Conservation (phyloP, 2,797 vertebrate species). For the Scyliorhinus canicula region DNA sequence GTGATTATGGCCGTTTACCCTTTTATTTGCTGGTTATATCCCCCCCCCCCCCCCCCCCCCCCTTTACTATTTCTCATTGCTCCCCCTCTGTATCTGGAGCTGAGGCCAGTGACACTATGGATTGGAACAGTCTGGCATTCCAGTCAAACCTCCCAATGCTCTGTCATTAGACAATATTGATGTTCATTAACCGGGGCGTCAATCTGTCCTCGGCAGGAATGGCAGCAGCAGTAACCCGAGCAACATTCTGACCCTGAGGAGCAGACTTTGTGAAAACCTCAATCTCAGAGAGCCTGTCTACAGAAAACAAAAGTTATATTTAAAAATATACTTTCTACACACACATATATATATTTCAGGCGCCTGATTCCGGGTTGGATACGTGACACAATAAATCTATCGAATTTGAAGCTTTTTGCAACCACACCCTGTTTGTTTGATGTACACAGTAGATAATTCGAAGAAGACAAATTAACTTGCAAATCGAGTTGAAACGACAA, state of each 20-base stretch:
- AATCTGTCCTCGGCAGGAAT: constrained; percentile 91
- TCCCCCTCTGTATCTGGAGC: not conserved
- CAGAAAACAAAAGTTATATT: not conserved
- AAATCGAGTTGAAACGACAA: not conserved
- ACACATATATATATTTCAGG: not conserved
- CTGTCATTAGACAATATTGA: constrained; percentile 89
- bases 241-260: constrained; percentile 80
- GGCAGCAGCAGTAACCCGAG: constrained; percentile 82
- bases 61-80: not conserved
- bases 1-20: not conserved
- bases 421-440: constrained; percentile 10
- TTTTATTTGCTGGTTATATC: not conserved
- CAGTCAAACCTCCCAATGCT: constrained; percentile 71
- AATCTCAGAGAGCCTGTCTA: not conserved
- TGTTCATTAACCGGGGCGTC: constrained; percentile 84
- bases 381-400: not conserved
- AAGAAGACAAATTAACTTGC: not conserved
- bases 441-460: no score
- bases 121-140: constrained; percentile 60
- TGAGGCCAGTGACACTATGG: constrained; percentile 21
- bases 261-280: not conserved
- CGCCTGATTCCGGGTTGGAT: not conserved
- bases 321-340: no score
- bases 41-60: not conserved
- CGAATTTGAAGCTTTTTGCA: constrained; percentile 2